Percentiles rank a stretch among this genome's conserved stretches.
Conservation (phyloP, 2,797 vertebrate species). For the Catostomus latipinnis region DNA sequence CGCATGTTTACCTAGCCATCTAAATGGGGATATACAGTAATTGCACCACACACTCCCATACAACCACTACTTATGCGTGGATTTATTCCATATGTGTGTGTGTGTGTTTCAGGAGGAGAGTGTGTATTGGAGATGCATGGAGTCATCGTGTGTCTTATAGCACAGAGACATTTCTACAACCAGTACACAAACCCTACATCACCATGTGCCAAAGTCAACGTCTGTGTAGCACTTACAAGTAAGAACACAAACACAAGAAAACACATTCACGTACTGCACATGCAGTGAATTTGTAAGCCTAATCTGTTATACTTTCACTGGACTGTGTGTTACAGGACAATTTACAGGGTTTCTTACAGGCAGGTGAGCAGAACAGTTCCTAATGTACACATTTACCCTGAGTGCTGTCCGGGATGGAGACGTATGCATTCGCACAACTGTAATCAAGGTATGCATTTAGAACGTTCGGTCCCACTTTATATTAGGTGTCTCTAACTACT, state of each 20-base stretch:
- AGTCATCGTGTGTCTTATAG: constrained; percentile 57
- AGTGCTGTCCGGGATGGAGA: constrained; percentile 91
- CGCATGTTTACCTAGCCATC: not conserved
- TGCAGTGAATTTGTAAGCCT: not conserved
- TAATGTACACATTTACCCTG: constrained; percentile 60
- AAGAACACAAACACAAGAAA: constrained; percentile 60
- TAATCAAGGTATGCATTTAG: constrained; percentile 79
- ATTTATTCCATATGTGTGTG: not conserved
- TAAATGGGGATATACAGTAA: not conserved
- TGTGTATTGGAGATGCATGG: constrained; percentile 70
- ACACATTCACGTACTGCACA: not conserved
- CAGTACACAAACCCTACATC: constrained; percentile 91
- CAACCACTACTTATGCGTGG: not conserved
- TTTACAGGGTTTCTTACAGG: constrained; percentile 85
- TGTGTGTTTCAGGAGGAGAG: constrained; percentile 80
- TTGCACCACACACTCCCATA: not conserved
- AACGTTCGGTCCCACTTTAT: too few species aligned
- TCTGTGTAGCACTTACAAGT: constrained; percentile 96
- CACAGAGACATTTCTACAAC: constrained; percentile 84
- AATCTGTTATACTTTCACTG: not conserved
- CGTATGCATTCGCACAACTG: constrained; percentile 78
- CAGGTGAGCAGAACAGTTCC: constrained; percentile 69
- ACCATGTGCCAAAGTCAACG: constrained; percentile 87
- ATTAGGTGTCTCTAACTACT: too few species aligned
- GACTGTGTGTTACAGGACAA: constrained; percentile 77